A percentile compares a stretch with the other conserved stretches of the same genome.
These are phyloP conservation scores for Allygus modestus DNA, from an alignment of 2,888 invertebrate genomes.

Conservation along the genomic window DNA sequence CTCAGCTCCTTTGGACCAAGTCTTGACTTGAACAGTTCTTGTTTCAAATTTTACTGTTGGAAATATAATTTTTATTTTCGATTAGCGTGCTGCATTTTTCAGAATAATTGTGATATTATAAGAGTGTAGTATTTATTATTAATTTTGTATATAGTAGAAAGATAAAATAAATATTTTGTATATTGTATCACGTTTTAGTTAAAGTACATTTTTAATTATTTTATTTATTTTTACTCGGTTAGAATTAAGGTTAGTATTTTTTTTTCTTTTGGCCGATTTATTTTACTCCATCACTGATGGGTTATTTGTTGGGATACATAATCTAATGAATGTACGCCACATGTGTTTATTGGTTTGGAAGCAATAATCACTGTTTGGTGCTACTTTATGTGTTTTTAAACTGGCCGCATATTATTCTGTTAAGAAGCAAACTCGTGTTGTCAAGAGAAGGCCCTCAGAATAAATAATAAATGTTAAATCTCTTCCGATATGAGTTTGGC, in stretches of 20 bases:
- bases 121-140: slow-evolving; percentile 53
- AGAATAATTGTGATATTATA: slow-evolving; percentile 44
- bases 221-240: slow-evolving; percentile 49
- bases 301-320: background rate
- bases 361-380: background rate
- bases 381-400: background rate
- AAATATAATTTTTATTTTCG: background rate
- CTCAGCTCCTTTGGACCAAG: slow-evolving; percentile 12
- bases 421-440: too few species aligned
- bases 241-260: slow-evolving; percentile 22
- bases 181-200: slow-evolving; percentile 41
- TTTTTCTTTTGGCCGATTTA: background rate
- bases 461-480: too few species aligned
- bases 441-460: too few species aligned
- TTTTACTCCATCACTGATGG: background rate
- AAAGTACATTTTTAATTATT: slow-evolving; percentile 10
- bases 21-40: slow-evolving; percentile 54
- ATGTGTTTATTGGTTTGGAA: background rate
- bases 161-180: slow-evolving; percentile 42
- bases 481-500: too few species aligned
- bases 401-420: too few species aligned
- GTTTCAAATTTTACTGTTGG: slow-evolving; percentile 32
- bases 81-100: slow-evolving; percentile 31
- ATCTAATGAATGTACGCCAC: background rate
- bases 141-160: slow-evolving; percentile 52